Evolutionary conservation across 2,888 invertebrate species (phyloP), one percentile per base, ranked within the genome.

Genomic region (Smittia sp.): DNA sequence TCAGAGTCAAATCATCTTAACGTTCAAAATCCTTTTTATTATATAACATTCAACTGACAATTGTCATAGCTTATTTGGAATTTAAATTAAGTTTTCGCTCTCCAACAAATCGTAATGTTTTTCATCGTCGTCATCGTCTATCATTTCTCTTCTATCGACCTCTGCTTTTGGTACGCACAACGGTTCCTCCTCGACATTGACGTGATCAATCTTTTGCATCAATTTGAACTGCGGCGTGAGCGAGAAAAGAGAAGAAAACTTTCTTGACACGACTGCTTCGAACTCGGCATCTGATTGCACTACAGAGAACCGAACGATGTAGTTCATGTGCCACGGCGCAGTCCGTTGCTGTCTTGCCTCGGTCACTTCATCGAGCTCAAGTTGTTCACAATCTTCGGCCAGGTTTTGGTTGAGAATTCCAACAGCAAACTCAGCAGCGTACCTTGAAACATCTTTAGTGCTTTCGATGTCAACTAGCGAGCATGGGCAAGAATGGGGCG

Each of bases 401-500:
- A 46, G 46, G 3, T 46, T 15, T n/a, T 46, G 15, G n/a, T 46
- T 46, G 2, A 46, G n/a, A 15, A n/a, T 18, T 11, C 22, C 11
- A 18, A 58, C 20, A 11, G 58, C 58, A 22, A 18, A 58, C 9
- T 18, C 9, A 2, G 20, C 58, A 58, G 18, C 58, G 9, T 58
- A 22, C 22, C 18, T 22, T 4, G 18, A 1, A 18, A 58, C 58
- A 20, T 18, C 22, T 22, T 4, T 58, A 18, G 18, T 6, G 7
- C 20, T 18, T 4, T 4, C 3, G 22, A 58, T 18, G 2, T 22
- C 22, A 9, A 20, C 20, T 18, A 58, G 4, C 9, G 24, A 85
- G 78, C 92, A 93, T 74, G 90, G 88, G 79, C 92, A 92, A 92
- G 92, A 92, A 78, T 91, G 91, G 52, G 87, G 85, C 7, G 85